These are phyloP conservation scores for Sinocyclocheilus anshuiensis DNA, from an alignment of 2,113 vertebrate genomes.

Conservation along the genomic window DNA sequence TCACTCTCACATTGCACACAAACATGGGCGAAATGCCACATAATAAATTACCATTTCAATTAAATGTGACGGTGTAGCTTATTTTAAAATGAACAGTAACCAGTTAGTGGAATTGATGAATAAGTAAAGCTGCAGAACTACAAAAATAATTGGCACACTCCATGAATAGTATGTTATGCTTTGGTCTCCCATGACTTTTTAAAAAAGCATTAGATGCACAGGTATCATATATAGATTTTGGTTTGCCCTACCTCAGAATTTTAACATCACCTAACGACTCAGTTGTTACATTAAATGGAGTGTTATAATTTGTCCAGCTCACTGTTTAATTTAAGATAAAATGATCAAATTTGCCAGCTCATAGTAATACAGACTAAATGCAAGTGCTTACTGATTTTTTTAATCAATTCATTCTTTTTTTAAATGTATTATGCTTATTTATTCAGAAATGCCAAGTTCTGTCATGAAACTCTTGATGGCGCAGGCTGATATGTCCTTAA, in stretches of 20 bases:
- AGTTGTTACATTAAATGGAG: background rate
- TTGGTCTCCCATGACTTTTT: background rate
- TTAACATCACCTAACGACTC: background rate
- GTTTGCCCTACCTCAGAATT: background rate
- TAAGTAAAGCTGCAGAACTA: background rate
- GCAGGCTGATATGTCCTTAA: too few species aligned
- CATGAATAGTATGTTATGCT: background rate
- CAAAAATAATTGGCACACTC: background rate
- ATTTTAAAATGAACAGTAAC: conserved; percentile 5
- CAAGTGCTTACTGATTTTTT: background rate
- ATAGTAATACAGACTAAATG: too few species aligned
- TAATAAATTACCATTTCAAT: conserved; percentile 42
- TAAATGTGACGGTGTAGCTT: conserved; percentile 1
- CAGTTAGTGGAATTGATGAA: background rate
- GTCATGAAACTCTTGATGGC: too few species aligned
- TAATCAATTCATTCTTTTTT: too few species aligned
- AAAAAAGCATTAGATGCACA: background rate
- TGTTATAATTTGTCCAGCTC: background rate
- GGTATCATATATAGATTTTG: background rate
- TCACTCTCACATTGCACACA: conserved; percentile 28
- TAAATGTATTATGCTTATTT: background rate
- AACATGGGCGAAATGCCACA: conserved; percentile 29
- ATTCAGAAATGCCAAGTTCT: too few species aligned
- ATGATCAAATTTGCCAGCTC: background rate
- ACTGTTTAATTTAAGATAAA: background rate